phyloP scores from a whole-genome alignment of 2,888 invertebrate genomes.

The Nymphalis c-album region DNA sequence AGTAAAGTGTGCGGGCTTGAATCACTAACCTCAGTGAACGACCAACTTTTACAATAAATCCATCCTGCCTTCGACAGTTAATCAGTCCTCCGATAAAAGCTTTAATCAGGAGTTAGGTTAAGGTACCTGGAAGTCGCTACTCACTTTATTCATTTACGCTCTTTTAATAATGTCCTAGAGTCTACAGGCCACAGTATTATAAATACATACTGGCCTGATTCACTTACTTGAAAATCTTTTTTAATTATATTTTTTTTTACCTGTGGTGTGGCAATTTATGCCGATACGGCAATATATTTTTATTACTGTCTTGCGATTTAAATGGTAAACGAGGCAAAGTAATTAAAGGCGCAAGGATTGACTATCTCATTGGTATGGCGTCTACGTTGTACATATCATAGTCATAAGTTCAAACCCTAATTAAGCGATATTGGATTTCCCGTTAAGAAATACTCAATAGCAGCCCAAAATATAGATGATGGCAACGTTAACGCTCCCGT shows the following conservation, averaged over 20 bases:
- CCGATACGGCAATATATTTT: too few species aligned
- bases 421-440: too few species aligned
- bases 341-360: too few species aligned
- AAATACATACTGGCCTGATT: background rate
- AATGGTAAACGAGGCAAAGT: too few species aligned
- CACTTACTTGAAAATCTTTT: background rate
- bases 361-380: too few species aligned
- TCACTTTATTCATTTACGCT: constrained; percentile 43
- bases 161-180: constrained; percentile 38
- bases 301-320: too few species aligned
- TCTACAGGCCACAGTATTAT: background rate
- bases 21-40: constrained; percentile 79
- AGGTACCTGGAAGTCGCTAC: constrained; percentile 58
- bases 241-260: constrained; percentile 26
- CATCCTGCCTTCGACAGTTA: constrained; percentile 79
- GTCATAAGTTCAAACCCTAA: too few species aligned
- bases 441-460: too few species aligned
- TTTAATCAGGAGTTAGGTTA: constrained; percentile 74
- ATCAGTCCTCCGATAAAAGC: constrained; percentile 80
- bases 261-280: too few species aligned
- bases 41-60: constrained; percentile 81
- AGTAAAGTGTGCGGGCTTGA: constrained; percentile 79
- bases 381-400: too few species aligned
- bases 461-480: too few species aligned
- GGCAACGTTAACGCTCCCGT: too few species aligned